Conservation (phyloP, 2,113 vertebrate species). For the Hypanus sabinus region DNA sequence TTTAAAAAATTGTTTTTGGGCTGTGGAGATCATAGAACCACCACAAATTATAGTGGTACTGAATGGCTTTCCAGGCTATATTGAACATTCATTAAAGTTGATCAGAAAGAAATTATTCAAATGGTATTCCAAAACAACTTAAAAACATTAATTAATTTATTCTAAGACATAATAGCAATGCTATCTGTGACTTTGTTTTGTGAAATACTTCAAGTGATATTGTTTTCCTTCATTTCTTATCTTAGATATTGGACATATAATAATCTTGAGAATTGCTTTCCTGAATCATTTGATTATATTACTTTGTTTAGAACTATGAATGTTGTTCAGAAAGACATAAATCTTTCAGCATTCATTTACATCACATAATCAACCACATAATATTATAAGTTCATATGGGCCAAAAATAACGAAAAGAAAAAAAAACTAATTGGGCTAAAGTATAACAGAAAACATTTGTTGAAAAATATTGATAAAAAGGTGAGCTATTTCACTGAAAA, state of each 20-base stretch:
- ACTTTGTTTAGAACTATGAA: not conserved
- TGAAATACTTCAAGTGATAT: not conserved
- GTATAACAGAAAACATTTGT: not conserved
- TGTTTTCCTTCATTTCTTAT: not conserved
- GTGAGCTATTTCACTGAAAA: not conserved
- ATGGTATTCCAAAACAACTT: not conserved
- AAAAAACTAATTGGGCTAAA: not conserved
- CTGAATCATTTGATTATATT: not conserved
- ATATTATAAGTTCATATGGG: not conserved
- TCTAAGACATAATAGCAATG: not conserved
- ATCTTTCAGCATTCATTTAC: not conserved
- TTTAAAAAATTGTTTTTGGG: no score
- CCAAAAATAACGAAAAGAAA: not conserved
- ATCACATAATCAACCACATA: no score
- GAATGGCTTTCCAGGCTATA: no score
- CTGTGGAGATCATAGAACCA: no score
- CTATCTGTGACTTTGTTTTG: not conserved
- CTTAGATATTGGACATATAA: not conserved
- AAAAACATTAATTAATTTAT: not conserved
- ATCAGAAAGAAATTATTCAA: not conserved
- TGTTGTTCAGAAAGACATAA: not conserved
- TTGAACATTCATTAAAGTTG: no score
- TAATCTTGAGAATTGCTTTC: not conserved
- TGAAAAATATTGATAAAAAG: not conserved
- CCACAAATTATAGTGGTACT: no score